A percentile compares a stretch with the other conserved stretches of the same genome.
Conservation (phyloP, 1,140 invertebrate genomes). For the Pachypsylla venusta region DNA sequence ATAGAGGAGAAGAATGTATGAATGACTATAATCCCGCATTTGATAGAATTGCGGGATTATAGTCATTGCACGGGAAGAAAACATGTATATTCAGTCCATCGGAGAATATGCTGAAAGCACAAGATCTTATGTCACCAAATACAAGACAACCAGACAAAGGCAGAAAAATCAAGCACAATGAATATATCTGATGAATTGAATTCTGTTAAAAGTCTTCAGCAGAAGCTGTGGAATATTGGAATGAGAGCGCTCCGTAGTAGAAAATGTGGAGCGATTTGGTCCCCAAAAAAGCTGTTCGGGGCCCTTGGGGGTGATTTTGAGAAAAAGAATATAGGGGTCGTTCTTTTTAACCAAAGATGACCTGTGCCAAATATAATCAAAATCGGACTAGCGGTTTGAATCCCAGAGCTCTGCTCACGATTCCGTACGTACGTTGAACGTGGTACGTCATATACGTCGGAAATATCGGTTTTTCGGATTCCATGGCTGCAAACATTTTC, state of each 20-base stretch:
- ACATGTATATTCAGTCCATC: constrained; percentile 23
- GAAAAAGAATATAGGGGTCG: no score
- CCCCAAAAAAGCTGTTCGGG: constrained; percentile 20
- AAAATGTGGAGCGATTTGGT: constrained; percentile 21
- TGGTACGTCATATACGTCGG: no score
- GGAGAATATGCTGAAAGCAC: constrained; percentile 20
- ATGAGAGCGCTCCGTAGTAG: constrained; percentile 18
- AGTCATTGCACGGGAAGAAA: constrained; percentile 23
- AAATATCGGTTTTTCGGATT: no score
- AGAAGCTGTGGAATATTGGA: constrained; percentile 20
- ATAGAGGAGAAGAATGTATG: constrained; percentile 19
- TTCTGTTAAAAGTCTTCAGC: constrained; percentile 17
- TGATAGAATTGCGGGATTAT: no score
- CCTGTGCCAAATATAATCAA: no score
- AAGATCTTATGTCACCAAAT: constrained; percentile 20
- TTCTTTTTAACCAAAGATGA: no score
- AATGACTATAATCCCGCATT: constrained; percentile 21
- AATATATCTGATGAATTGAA: constrained; percentile 19
- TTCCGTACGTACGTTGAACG: no score
- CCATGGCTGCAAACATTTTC: no score
- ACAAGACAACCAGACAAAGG: constrained; percentile 22
- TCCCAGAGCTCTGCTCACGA: no score
- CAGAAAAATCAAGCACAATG: constrained; percentile 18
- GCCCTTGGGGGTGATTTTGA: constrained; percentile 19
- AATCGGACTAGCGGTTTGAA: no score